phyloP scores from a whole-genome alignment of 2,797 vertebrate genomes.

The Spinibarbus caldwelli region DNA sequence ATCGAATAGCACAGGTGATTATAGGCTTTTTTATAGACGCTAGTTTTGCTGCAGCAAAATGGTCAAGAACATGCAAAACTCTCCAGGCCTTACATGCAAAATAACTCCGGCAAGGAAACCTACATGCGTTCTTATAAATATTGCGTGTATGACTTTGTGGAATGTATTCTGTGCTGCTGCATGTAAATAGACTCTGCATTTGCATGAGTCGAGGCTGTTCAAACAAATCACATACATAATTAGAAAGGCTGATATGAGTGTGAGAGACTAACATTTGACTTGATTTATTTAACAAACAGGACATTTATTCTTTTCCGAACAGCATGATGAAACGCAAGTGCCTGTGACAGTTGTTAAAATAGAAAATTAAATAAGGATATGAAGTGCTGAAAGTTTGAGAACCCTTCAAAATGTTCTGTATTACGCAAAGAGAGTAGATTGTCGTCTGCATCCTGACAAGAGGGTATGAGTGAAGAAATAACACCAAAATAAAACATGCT shows the following conservation, averaged over 20 bases:
- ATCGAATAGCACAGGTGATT: constrained; percentile 12
- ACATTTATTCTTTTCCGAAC: constrained; percentile 2
- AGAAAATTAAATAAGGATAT: constrained; percentile 20
- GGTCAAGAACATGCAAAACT: constrained; percentile 38
- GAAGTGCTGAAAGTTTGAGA: constrained; percentile 22
- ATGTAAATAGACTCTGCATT: constrained; percentile 27
- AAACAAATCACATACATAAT: constrained; percentile 40
- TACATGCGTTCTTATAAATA: background rate
- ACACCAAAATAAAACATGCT: constrained; percentile 29
- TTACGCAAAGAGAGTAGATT: constrained; percentile 7
- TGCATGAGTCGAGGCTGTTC: constrained; percentile 36
- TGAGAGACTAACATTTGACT: constrained; percentile 7
- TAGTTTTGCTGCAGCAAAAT: background rate
- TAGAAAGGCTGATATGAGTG: constrained; percentile 17
- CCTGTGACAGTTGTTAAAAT: constrained; percentile 21
- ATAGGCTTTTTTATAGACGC: background rate
- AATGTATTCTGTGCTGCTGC: constrained; percentile 3
- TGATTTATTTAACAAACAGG: constrained; percentile 28
- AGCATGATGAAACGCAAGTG: background rate
- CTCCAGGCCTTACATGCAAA: constrained; percentile 26
- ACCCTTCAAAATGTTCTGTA: constrained; percentile 20
- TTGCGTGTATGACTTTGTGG: background rate
- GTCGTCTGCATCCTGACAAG: background rate
- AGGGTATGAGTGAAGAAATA: constrained; percentile 5
- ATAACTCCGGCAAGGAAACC: background rate